Evolutionary conservation across 2,888 invertebrate species (phyloP), one percentile per base, ranked within the genome.

Genomic region (Sclerodermus sp.): DNA sequence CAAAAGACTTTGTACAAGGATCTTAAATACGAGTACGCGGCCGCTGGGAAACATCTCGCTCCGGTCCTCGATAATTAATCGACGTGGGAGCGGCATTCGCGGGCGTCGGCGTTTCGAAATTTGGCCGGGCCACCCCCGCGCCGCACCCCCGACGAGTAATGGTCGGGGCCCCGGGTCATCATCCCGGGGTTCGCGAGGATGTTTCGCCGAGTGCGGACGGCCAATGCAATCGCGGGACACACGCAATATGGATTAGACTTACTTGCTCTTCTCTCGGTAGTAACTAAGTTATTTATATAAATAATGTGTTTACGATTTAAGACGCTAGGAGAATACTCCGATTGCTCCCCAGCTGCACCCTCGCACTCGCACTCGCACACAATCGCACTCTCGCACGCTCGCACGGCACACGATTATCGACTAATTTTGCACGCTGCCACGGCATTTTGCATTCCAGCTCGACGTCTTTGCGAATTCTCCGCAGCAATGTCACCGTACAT

Each of bases 1-100:
- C 67, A 71, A 74, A 70, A 76, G 71, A 73, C 76, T 77, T 75
- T 77, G 76, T 77, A 77, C 77, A 77, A 66, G 76, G 71, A 75
- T 75, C 71, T 75, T 71, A 69, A 69, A 72, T 66, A 70, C 68
- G 63, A 53, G 42, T 38, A 16, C 4, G 5, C 38, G 38, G 3
- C 14, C 38, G 38, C 38, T 5, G 38, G 14, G 14, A 16, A 38
- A 38, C 15, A 38, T 38, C 5, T 43, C 38, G 15, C 16, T 14
- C n/a, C 3, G 8, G 23, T 23, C 8, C 3, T 23, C 23, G 23
- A 23, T 23, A 23, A 23, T 23, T 23, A 23, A 8, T 8, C 23
- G 23, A n/a, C n/a, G n/a, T n/a, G n/a, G n/a, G n/a, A n/a, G n/a
- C n/a, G n/a, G n/a, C n/a, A n/a, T n/a, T n/a, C n/a, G n/a, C n/a